Conservation (phyloP, 2,113 vertebrate species). For the Heloderma charlesbogerti region DNA sequence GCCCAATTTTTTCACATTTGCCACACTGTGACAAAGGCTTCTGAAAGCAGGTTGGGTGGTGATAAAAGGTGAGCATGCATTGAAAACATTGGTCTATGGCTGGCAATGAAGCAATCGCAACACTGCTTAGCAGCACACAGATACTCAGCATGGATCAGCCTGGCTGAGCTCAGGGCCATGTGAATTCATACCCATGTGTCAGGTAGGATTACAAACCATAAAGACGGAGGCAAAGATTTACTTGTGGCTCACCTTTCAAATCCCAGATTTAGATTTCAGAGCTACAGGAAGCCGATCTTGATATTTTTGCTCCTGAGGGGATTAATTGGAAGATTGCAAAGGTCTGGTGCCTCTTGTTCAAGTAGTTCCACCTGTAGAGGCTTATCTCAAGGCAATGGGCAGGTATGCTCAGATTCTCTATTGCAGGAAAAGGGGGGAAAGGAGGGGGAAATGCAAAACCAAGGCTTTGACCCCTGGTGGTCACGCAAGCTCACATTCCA, state of each 20-base stretch:
- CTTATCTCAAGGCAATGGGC: background rate
- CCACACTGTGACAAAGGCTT: background rate
- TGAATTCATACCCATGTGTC: background rate
- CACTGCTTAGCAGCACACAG: background rate
- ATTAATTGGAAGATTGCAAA: background rate
- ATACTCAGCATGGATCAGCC: background rate
- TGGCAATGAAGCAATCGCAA: background rate
- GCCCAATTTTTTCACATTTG: background rate
- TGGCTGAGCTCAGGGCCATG: background rate
- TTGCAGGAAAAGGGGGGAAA: background rate
- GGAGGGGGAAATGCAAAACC: background rate
- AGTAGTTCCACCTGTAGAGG: background rate
- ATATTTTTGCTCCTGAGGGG: background rate
- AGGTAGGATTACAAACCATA: background rate
- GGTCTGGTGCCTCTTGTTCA: background rate
- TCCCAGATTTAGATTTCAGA: conserved; percentile 3
- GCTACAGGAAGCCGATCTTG: no score
- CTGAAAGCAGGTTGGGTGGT: background rate
- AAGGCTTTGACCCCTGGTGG: background rate
- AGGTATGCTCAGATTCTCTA: background rate
- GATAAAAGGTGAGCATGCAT: background rate
- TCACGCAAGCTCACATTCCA: background rate
- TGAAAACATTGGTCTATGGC: background rate
- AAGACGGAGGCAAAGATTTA: background rate
- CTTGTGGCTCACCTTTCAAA: rapidly evolving